A percentile compares a stretch with the other conserved stretches of the same genome.
These are phyloP conservation scores for Phengaris alcon DNA, from an alignment of 2,888 invertebrate genomes.

Conservation along the genomic window DNA sequence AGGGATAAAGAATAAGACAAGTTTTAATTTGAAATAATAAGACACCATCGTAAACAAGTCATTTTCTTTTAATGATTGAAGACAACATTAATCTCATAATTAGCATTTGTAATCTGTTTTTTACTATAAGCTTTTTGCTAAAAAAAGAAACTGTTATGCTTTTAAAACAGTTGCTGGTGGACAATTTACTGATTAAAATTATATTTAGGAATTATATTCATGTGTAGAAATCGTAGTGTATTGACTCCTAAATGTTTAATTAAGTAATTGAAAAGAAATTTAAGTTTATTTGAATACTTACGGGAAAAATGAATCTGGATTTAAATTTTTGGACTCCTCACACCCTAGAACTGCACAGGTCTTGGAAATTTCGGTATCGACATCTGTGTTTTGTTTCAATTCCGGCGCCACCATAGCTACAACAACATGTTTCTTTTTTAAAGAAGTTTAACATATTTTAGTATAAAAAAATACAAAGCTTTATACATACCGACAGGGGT, in stretches of 20 bases:
- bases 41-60: too few species aligned
- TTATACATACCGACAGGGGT: slow-evolving; percentile 65
- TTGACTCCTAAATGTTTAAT: background rate
- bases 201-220: background rate
- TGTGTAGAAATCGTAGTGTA: background rate
- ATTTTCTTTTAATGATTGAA: too few species aligned
- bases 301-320: slow-evolving; percentile 67
- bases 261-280: background rate
- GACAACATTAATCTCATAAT: too few species aligned
- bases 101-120: too few species aligned
- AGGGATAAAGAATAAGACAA: background rate
- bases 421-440: slow-evolving; percentile 30
- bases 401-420: slow-evolving; percentile 75
- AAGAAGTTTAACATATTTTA: slow-evolving; percentile 1
- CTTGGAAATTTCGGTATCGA: slow-evolving; percentile 63
- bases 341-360: slow-evolving; percentile 71
- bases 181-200: background rate
- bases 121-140: too few species aligned
- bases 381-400: slow-evolving; percentile 62
- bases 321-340: slow-evolving; percentile 67
- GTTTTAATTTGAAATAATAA: too few species aligned
- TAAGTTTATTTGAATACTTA: slow-evolving; percentile 38
- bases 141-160: background rate
- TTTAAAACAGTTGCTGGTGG: background rate
- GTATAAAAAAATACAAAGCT: slow-evolving; percentile 1